Evolutionary conservation across 2,888 invertebrate genomes (phyloP).

Genomic region (Esperia sulphurella): DNA sequence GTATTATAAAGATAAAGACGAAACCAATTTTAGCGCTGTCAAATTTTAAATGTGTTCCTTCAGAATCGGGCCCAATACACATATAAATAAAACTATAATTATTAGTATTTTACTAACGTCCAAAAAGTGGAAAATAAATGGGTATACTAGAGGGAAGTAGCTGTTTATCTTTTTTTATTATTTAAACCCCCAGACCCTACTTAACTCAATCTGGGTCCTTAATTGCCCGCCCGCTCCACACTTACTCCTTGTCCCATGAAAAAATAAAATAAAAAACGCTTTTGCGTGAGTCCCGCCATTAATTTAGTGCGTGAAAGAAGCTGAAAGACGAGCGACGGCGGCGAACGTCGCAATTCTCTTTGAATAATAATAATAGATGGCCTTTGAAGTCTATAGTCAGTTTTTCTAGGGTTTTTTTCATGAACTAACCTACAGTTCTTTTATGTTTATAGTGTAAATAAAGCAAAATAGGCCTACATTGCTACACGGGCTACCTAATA

Average conservation of each 20-base stretch:
- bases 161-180: too few relatives aligned
- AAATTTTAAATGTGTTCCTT: too few relatives aligned
- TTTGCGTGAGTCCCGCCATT: conserved; percentile 60
- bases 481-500: too few relatives aligned
- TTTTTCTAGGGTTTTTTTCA: not conserved
- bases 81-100: too few relatives aligned
- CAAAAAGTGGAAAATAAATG: too few relatives aligned
- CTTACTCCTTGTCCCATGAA: conserved; percentile 11
- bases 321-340: conserved; percentile 39
- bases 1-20: too few relatives aligned
- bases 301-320: conserved; percentile 70
- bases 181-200: not conserved
- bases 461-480: too few relatives aligned
- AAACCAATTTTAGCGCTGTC: too few relatives aligned
- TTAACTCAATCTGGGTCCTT: not conserved
- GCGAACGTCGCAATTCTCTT: conserved; percentile 40
- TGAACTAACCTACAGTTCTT: not conserved
- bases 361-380: conserved; percentile 54
- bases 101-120: too few relatives aligned
- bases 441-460: too few relatives aligned
- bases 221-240: not conserved
- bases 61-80: too few relatives aligned
- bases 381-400: not conserved
- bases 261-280: conserved; percentile 39
- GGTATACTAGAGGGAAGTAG: too few relatives aligned